phyloP scores from a whole-genome alignment of 2,797 vertebrate species.

The Onychomys leucogaster region DNA sequence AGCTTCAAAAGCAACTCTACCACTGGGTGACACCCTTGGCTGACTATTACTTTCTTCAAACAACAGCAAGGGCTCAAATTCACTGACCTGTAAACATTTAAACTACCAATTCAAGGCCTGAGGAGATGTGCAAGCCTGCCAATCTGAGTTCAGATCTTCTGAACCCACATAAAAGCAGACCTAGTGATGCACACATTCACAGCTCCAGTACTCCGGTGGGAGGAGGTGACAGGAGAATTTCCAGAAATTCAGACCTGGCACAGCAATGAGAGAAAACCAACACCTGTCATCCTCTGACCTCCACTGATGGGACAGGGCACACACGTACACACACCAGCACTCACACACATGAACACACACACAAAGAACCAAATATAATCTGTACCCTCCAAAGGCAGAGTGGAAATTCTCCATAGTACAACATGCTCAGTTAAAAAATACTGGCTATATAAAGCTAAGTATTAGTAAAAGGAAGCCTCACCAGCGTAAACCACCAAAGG shows the following conservation, averaged over 20 bases:
- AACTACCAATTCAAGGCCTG: neutral
- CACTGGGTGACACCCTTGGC: neutral
- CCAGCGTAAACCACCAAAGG: neutral
- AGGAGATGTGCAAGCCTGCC: neutral
- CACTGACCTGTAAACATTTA: slow-evolving; percentile 23
- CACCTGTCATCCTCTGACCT: neutral
- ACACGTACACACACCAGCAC: neutral
- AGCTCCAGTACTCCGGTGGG: neutral
- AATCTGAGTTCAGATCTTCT: neutral
- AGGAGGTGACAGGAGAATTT: neutral
- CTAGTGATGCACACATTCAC: neutral
- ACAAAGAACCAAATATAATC: neutral
- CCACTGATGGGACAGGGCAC: neutral
- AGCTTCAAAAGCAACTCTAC: neutral
- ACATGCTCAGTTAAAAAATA: neutral
- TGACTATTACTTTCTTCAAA: neutral
- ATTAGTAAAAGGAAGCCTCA: slow-evolving; percentile 26
- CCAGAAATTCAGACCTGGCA: neutral
- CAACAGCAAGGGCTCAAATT: slow-evolving; percentile 22
- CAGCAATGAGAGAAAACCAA: neutral
- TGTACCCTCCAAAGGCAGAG: slow-evolving; percentile 30
- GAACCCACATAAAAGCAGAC: neutral
- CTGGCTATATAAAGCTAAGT: neutral
- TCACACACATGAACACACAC: neutral
- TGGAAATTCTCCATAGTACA: slow-evolving; percentile 4